Evolutionary conservation across 2,888 invertebrate species (phyloP), one percentile per base, ranked within the genome.

Genomic region (Cephus sareptanus): DNA sequence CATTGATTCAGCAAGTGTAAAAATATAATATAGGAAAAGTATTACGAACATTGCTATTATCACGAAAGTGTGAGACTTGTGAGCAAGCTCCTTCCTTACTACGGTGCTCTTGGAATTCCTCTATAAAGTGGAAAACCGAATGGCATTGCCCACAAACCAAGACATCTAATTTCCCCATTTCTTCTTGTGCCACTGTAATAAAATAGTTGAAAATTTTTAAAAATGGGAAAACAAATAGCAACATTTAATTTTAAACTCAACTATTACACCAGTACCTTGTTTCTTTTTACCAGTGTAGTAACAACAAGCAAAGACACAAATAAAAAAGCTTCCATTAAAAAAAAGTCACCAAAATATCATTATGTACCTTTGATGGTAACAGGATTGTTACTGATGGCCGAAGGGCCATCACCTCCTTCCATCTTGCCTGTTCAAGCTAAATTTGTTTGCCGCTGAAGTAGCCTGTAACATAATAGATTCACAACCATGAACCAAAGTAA

Each of bases 81-180:
- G 93, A 92, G 84, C 95, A 95, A 78, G 93, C 93, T 76, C 92
- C 93, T 23, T 92, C 92, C 79, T 90, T 90, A 83, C 93, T 93
- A 87, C 95, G 95, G 87, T 97, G 97, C 73, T 95, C 94, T 90
- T 95, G 94, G 87, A 97, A 96, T 83, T 96, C 95, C 88, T 96
- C 96, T 76, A 96, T 91, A 90, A 95, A 96, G 90, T 97, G 96
- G 89, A 95, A 96, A 76, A 96, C 96, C 75, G 94, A 93, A 89
- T 96, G 95, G 88, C 97, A 97, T 80, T 94, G 94, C n/a, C 97
- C 97, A 92, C 97, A 97, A 0, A 97, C 96, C 34, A 96, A 92
- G 11, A 97, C 95, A 92, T 97, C 97, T 81, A 96, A 92, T 77
- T 94, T 94, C 78, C 95, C 94, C 93, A 96, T 94, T 88, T 96